These are phyloP conservation scores for Heliangelus exortis DNA, from an alignment of 2,797 vertebrate genomes.

Conservation along the genomic window DNA sequence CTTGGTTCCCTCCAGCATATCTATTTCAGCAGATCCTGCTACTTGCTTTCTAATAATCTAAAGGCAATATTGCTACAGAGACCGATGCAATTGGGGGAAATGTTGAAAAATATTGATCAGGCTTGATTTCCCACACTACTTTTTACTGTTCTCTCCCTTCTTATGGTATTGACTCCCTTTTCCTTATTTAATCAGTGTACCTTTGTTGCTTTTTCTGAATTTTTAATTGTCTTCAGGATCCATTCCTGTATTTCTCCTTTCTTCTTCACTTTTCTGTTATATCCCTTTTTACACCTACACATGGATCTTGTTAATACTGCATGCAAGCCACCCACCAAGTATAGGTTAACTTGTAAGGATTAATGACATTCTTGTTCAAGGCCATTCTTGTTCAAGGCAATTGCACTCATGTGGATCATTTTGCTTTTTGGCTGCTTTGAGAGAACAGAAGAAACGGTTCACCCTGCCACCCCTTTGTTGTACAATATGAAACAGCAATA, in stretches of 20 bases:
- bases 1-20: background rate
- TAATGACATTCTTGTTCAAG: background rate
- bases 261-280: background rate
- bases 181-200: background rate
- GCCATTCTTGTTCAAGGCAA: background rate
- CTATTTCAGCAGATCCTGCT: background rate
- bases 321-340: background rate
- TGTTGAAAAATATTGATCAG: background rate
- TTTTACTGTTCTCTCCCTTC: background rate
- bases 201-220: background rate
- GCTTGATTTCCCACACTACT: background rate
- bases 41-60: background rate
- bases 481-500: background rate
- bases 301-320: background rate
- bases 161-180: background rate
- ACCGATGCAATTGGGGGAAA: background rate
- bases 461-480: background rate
- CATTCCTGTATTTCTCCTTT: background rate
- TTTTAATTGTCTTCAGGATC: background rate
- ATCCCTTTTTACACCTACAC: background rate
- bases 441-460: background rate
- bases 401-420: background rate
- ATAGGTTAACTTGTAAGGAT: fast-evolving
- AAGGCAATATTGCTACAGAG: background rate
- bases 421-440: background rate